Evolutionary conservation across 30 jellyfish, hydroid and myxozoan species (phyloP), one percentile per base, ranked within the genome.

Genomic region (Turritopsis dohrnii): DNA sequence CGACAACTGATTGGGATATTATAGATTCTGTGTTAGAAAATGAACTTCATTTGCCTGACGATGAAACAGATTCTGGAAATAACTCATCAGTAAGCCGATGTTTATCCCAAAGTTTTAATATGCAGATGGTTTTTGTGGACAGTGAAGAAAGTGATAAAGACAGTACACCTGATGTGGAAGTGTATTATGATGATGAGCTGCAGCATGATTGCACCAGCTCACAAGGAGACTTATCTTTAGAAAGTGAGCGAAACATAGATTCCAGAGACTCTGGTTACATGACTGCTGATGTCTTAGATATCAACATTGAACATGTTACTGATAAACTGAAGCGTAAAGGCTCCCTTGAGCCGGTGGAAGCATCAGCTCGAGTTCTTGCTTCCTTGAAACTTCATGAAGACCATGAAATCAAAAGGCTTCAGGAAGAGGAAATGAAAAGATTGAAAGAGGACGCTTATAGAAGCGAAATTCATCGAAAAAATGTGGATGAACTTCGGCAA

Each of bases 101-200:
- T 52, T 28, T 65, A 4, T 80, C 79, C 21, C 81, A 52, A 53
- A 26, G 60, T 16, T 26, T 75, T 17, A 54, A 53, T 28, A 80
- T 80, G 81, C 87, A 80, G 28, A 80, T 80, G 87, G 79, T 54
- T 52, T 80, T 80, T 26, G 87, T 80, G 18, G 87, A 80, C 26
- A 80, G 87, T 65, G 87, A 80, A 16, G 87, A 80, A 41, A 80
- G 87, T 65, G 87, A 80, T 20, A 80, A 80, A 16, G 87, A 80
- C 65, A 53, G 80, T 53, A 80, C 25, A 28, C 54, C 87, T 17
- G 83, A 75, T 75, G 83, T 75, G 25, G 83, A 75, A 21, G 83
- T 75, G 53, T 75, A 75, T 31, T 75, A 75, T 75, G 83, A 75
- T 7, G 83, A 75, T 21, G 83, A 75, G 53, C 41, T 28, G 21